Percentiles rank a stretch among this genome's conserved stretches.
These are phyloP conservation scores for Calliphora vicina DNA, from an alignment of 1,140 invertebrate genomes.

Conservation along the genomic window DNA sequence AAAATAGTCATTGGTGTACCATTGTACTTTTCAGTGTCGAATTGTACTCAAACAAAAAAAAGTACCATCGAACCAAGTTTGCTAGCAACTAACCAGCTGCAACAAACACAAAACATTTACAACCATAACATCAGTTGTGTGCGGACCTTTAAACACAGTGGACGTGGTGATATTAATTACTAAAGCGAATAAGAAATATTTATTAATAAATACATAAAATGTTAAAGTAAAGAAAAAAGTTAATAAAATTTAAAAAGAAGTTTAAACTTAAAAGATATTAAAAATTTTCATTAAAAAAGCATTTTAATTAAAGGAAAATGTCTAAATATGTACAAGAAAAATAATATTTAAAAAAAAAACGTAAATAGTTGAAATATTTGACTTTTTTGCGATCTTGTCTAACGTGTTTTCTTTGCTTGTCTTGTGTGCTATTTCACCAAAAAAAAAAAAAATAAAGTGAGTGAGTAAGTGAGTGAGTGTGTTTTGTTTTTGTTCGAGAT, in stretches of 20 bases:
- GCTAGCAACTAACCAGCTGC: background rate
- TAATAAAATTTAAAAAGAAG: background rate
- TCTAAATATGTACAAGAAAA: background rate
- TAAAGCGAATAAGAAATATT: background rate
- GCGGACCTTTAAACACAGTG: background rate
- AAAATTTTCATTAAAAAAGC: background rate
- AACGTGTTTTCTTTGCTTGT: constrained; percentile 21
- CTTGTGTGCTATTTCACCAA: background rate
- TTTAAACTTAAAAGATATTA: constrained; percentile 5
- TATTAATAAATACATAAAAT: background rate
- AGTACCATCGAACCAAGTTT: background rate
- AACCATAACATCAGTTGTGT: background rate
- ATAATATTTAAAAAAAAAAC: background rate
- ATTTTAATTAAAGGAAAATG: background rate
- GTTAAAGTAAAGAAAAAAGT: background rate
- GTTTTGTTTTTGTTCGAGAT: background rate
- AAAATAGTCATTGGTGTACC: too few relatives aligned
- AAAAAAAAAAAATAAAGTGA: too few relatives aligned
- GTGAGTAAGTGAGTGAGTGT: background rate
- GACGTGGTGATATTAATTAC: background rate
- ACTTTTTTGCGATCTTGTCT: constrained; percentile 29
- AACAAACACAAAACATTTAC: background rate
- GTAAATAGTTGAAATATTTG: constrained; percentile 21
- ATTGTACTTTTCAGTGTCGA: too few relatives aligned
- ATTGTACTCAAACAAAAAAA: too few relatives aligned